phyloP scores from a whole-genome alignment of 1,140 invertebrate genomes.

The Diabrotica undecimpunctata region DNA sequence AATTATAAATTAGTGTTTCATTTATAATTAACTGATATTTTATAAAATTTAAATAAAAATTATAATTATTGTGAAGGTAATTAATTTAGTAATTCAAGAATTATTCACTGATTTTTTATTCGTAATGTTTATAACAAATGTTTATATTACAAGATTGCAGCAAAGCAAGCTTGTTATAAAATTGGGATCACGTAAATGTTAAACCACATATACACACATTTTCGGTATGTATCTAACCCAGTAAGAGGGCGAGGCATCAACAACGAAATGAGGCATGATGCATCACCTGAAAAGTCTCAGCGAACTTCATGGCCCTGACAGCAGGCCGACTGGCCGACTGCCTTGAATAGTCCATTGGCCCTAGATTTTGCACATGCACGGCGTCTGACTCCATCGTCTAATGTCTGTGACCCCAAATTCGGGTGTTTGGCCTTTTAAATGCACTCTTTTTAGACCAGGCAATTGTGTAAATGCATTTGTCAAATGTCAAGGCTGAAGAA shows the following conservation, averaged over 20 bases:
- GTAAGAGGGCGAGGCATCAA: not conserved
- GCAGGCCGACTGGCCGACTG: conserved; percentile 39
- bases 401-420: conserved; percentile 45
- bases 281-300: not conserved
- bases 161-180: no score
- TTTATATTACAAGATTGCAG: no score
- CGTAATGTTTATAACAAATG: no score
- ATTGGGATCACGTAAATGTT: no score
- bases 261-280: not conserved
- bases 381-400: conserved; percentile 39
- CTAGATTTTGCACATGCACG: conserved; percentile 40
- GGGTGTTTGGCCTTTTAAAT: conserved; percentile 42
- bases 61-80: no score
- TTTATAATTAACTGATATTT: no score
- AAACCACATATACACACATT: not conserved
- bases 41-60: no score
- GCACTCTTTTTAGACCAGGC: conserved; percentile 8
- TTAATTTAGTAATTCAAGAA: no score
- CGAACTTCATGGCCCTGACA: conserved; percentile 5
- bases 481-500: no score
- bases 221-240: conserved; percentile 1
- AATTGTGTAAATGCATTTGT: not conserved
- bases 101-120: no score
- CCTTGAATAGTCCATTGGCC: conserved; percentile 46
- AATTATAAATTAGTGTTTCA: no score